A percentile compares a stretch with the other conserved stretches of the same genome.
phyloP scores from a whole-genome alignment of 2,888 invertebrate species.

The Philonicus albiceps region DNA sequence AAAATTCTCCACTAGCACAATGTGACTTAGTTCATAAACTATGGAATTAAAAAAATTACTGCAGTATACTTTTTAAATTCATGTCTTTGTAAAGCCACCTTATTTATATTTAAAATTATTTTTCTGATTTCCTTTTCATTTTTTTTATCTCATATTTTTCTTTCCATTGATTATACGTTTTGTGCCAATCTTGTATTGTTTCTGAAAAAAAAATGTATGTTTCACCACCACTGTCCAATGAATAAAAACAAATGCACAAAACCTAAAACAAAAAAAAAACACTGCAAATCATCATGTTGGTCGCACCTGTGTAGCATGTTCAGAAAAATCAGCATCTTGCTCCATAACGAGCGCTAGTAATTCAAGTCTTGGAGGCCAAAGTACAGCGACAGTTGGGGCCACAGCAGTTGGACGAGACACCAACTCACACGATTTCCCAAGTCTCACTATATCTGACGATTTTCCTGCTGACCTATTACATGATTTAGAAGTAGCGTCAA shows the following conservation, averaged over 20 bases:
- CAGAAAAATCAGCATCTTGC: constrained; percentile 62
- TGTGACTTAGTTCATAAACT: no score
- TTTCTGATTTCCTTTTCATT: not conserved
- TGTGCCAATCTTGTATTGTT: not conserved
- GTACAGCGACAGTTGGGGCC: constrained; percentile 56
- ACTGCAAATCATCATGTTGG: not conserved
- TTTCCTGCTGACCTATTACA: constrained; percentile 61
- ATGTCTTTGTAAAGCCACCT: not conserved
- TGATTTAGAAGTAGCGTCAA: constrained; percentile 60
- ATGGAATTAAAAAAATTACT: no score
- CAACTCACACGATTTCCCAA: constrained; percentile 64
- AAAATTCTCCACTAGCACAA: no score
- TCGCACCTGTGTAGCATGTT: constrained; percentile 56
- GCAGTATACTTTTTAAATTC: no score
- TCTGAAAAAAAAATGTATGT: not conserved
- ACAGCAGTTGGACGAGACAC: constrained; percentile 57
- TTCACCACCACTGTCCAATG: not conserved
- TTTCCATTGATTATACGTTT: constrained; percentile 21
- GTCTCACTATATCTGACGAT: constrained; percentile 63
- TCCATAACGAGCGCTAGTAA: constrained; percentile 60
- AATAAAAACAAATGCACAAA: not conserved
- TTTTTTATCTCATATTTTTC: not conserved
- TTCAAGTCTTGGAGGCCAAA: constrained; percentile 60
- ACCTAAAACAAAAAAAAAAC: not conserved
- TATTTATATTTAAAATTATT: not conserved